These are phyloP conservation scores for Gnathonemus longibarbis DNA, from an alignment of 2,113 vertebrate genomes.

Conservation along the genomic window DNA sequence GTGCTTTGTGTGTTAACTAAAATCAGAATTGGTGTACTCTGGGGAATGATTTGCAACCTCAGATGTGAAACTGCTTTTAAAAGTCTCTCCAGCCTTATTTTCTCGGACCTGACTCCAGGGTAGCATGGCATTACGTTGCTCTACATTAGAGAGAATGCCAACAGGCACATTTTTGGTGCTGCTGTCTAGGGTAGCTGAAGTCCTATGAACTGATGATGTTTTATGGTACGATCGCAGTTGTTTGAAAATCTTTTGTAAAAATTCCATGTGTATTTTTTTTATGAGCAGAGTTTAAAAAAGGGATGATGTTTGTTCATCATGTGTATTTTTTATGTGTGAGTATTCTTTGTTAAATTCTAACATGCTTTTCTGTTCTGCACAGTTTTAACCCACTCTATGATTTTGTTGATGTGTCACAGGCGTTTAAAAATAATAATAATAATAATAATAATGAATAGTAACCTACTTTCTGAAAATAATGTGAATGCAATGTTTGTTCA, in stretches of 20 bases:
- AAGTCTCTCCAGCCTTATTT: conserved; percentile 9
- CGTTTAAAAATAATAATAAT: background rate
- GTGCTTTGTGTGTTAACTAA: background rate
- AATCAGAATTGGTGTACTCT: background rate
- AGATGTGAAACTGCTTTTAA: background rate
- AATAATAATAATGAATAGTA: too few relatives aligned
- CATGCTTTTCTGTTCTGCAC: background rate
- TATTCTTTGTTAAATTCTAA: background rate
- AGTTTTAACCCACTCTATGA: background rate
- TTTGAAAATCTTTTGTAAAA: background rate
- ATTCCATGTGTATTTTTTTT: background rate
- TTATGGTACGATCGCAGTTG: background rate
- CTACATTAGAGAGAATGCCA: conserved; percentile 59
- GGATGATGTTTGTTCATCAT: background rate
- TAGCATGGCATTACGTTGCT: conserved; percentile 46
- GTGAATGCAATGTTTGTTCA: background rate
- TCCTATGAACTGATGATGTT: background rate
- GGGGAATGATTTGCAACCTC: background rate
- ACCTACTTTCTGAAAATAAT: background rate
- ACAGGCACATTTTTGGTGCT: conserved; percentile 55
- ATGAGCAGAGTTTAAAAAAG: background rate
- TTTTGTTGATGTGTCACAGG: background rate
- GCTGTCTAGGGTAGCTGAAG: conserved; percentile 18
- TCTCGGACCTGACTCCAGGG: conserved; percentile 39
- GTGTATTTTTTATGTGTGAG: background rate